Percentiles rank a stretch among this genome's conserved stretches.
phyloP scores from a whole-genome alignment of 2,113 vertebrate species.

The Scomber japonicus region DNA sequence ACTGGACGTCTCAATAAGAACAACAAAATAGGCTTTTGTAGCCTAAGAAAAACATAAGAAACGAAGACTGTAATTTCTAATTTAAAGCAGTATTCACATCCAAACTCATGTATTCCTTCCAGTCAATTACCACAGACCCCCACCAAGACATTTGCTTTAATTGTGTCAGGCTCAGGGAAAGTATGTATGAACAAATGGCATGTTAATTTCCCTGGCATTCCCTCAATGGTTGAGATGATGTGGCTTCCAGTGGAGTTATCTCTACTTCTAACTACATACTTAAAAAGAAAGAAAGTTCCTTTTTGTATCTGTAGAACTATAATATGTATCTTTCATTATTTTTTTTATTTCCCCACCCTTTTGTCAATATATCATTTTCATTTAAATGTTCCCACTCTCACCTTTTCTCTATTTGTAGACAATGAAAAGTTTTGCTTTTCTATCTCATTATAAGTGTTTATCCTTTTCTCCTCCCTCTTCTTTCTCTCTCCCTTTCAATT shows the following conservation, averaged over 20 bases:
- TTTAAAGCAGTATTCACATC: constrained; percentile 45
- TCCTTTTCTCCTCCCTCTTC: not conserved
- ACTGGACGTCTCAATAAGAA: not conserved
- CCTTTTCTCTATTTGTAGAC: not conserved
- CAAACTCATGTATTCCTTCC: constrained; percentile 29
- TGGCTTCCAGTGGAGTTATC: constrained; percentile 41
- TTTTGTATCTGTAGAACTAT: constrained; percentile 23
- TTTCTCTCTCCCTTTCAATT: constrained; percentile 20
- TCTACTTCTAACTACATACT: constrained; percentile 20
- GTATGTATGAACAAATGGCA: constrained; percentile 62
- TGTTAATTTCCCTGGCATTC: constrained; percentile 58
- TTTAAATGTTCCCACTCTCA: not conserved
- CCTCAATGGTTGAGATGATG: constrained; percentile 51
- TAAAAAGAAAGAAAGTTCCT: constrained; percentile 6
- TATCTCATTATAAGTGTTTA: not conserved
- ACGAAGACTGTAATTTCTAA: constrained; percentile 25
- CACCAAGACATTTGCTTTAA: constrained; percentile 62
- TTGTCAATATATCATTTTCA: not conserved
- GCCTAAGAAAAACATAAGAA: constrained; percentile 21
- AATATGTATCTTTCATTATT: constrained; percentile 21
- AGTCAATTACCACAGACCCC: constrained; percentile 53
- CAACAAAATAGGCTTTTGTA: constrained; percentile 11
- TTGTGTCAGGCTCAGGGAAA: constrained; percentile 48
- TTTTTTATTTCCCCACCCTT: not conserved
- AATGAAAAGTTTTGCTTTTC: not conserved